These are phyloP conservation scores for Indicator indicator DNA, from an alignment of 2,113 vertebrate genomes.

Conservation along the genomic window DNA sequence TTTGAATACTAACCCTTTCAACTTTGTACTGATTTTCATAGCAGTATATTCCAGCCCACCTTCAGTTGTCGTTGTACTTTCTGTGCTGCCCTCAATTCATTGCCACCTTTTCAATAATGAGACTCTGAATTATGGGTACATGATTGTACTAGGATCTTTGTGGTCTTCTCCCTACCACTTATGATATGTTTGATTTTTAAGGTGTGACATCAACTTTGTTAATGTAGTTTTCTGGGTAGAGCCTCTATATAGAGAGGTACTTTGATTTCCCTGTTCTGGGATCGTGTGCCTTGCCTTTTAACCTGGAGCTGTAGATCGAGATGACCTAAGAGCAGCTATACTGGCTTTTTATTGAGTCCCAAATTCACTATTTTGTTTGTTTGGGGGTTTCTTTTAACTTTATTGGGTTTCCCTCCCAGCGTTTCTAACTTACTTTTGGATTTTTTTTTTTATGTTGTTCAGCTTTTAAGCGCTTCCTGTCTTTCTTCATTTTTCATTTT, in stretches of 20 bases:
- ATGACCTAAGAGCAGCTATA: neutral
- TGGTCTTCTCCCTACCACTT: neutral
- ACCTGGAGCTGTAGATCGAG: neutral
- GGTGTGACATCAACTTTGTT: neutral
- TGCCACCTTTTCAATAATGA: neutral
- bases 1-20: neutral
- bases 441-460: neutral
- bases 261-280: neutral
- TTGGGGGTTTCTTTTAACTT: neutral
- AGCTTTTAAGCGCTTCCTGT: neutral
- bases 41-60: neutral
- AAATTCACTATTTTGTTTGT: neutral
- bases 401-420: neutral
- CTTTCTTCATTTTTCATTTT: neutral
- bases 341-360: neutral
- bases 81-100: neutral
- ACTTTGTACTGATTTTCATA: neutral
- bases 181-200: neutral
- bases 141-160: neutral
- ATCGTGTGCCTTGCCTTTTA: neutral
- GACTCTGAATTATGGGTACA: neutral
- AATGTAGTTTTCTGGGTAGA: neutral
- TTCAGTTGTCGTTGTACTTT: neutral
- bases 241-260: neutral
- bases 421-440: neutral